Base-by-base conservation (phyloP, 2,888 invertebrate genomes). In the Allacma fusca region DNA sequence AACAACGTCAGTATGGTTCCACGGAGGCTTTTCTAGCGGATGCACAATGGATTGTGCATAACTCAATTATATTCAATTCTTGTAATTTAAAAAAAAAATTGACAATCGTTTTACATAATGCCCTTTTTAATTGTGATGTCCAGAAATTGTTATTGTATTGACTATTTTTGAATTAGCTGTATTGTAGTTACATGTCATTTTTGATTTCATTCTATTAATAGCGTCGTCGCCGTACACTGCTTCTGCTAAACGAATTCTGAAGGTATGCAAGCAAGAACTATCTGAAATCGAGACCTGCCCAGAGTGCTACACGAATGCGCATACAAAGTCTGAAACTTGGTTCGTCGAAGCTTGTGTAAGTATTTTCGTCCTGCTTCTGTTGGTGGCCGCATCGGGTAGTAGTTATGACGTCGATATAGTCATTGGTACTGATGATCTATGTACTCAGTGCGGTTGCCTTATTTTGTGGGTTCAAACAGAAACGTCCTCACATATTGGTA, bases 261-360 rank as follows among this genome's bases (percentile, higher is more conserved):
- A 95, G 86, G 91, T 94, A 2, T 94, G 95, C 81, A 92, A 93
- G 81, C 92, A 94, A 84, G 96, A 97, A 88, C 92, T 95, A 89
- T 91, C 91, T 64, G 97, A 97, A 88, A 94, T 97, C 78, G 96
- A 97, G 86, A 93, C 95, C 23, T 98, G 97, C 85, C 92, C 96
- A 0, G 94, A 95, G 85, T 98, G 97, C 86, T 97, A 97, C 87
- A 88, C 91, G 68, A 94, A 93, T 85, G 95, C 95, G 5, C 94
- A 95, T 85, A 92, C 92, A 0, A 90, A 92, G 44, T 89, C 91
- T 73, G 91, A 92, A 78, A 91, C 92, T 0, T 97, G 97, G 96
- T 97, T 97, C 87, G 92, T 94, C 0, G 94, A 96, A 85, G 94
- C 95, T 1, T 97, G 97, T 87, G 92, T 89, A 86, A 87, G 89